Base-by-base conservation (phyloP, 2,888 invertebrate genomes). In the Camptogramma bilineatum region DNA sequence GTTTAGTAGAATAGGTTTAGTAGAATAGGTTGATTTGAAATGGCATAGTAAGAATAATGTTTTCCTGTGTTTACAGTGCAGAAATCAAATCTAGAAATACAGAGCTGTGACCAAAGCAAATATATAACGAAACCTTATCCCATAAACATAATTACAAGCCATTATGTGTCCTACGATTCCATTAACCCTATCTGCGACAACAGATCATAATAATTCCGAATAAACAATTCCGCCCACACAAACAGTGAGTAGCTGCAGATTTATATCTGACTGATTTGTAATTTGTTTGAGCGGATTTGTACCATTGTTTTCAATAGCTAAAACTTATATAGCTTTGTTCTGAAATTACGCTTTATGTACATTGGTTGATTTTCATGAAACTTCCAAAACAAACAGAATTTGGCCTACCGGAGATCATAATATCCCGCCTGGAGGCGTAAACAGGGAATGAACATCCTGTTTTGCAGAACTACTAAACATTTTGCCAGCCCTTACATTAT, bases 241-340 rank as follows among this genome's bases (percentile, higher is more conserved):
- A 39, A 39, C 57, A 47, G 52, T 44, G 47, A 47, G 52, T 51
- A 58, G 21, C 18, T 7, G 75, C 72, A 73, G 71, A 71, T 69
- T 73, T 74, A 72, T 72, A 76, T 81, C 62, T 69, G 53, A 72
- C 61, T 69, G 69, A 72, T 70, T 73, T 76, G 75, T 73, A 70
- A 75, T 67, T 77, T 74, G 76, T 72, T 70, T 62, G 66, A 60
- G 17, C 52, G 21, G 50, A 54, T 53, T 51, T 31, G 18, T 55
- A 50, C 56, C 39, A 57, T 66, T 65, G 63, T 48, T 60, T 50
- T 17, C 21, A 24, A 28, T 28, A 28, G 62, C 63, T 21, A 52
- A 17, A 24, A 51, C 44, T 55, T 34, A 28, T 24, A 0, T 28
- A 28, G 48, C n/a, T 2, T 54, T 54, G 18, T 24, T 24, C 48